Conservation (phyloP, 2,888 invertebrate genomes). For the Portevinia maculata region DNA sequence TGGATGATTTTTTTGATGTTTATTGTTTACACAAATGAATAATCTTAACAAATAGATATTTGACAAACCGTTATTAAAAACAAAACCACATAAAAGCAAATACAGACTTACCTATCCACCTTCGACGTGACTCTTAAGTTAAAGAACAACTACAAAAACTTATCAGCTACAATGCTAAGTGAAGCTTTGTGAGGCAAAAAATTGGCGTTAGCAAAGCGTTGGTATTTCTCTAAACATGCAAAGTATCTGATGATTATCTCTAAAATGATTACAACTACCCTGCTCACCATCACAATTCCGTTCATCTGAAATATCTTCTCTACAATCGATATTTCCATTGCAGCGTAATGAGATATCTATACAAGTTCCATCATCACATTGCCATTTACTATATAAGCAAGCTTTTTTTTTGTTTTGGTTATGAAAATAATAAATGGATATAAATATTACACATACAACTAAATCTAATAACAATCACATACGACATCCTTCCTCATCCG, state of each 20-base stretch:
- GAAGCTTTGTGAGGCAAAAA: background rate
- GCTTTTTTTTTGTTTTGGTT: conserved; percentile 82
- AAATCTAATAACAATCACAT: conserved; percentile 81
- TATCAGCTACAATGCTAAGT: too few relatives aligned
- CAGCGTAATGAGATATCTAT: conserved; percentile 86
- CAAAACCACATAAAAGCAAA: background rate
- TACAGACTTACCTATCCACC: conserved; percentile 21
- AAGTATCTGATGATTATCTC: background rate
- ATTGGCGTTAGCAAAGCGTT: background rate
- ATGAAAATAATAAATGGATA: conserved; percentile 19
- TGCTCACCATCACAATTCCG: conserved; percentile 85
- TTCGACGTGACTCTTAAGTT: background rate
- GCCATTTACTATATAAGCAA: conserved; percentile 88
- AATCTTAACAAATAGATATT: background rate
- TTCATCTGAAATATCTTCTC: conserved; percentile 89
- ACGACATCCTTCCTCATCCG: conserved; percentile 87
- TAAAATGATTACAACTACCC: background rate
- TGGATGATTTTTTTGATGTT: background rate
- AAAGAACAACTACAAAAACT: background rate
- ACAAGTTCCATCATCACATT: conserved; percentile 89
- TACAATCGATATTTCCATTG: conserved; percentile 88
- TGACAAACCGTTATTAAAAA: background rate
- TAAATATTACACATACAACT: conserved; percentile 27
- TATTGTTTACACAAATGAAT: background rate
- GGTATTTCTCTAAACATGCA: background rate